Conservation (phyloP, 2,113 vertebrate species). For the Spilogale gracilis region DNA sequence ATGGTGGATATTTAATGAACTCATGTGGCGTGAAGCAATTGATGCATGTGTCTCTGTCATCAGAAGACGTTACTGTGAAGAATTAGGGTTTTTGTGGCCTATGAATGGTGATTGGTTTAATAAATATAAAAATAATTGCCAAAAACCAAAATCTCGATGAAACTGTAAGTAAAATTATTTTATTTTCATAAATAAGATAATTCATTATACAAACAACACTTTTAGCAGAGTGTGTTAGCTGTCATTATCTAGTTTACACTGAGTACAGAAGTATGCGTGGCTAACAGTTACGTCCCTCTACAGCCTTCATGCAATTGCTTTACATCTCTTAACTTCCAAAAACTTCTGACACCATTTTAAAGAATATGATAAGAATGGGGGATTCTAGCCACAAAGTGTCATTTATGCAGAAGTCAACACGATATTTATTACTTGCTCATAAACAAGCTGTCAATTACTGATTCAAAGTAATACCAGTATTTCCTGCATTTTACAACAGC, state of each 20-base stretch:
- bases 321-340: background rate
- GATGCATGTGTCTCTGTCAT: background rate
- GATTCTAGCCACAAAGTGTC: background rate
- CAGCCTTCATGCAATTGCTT: background rate
- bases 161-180: conserved; percentile 69
- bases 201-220: conserved; percentile 46
- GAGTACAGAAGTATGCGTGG: background rate
- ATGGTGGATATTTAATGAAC: background rate
- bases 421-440: background rate
- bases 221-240: background rate
- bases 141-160: background rate
- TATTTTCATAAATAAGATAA: conserved; percentile 77
- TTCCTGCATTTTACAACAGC: conserved; percentile 4
- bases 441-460: background rate
- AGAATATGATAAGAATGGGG: background rate
- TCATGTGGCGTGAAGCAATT: background rate
- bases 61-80: background rate
- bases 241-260: background rate
- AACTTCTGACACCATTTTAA: background rate
- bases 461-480: background rate
- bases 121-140: conserved; percentile 14
- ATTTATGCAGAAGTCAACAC: background rate
- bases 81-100: background rate
- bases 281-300: background rate
- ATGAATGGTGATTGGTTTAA: conserved; percentile 1